A percentile compares a stretch with the other conserved stretches of the same genome.
Evolutionary conservation across 2,888 invertebrate species (phyloP).

Genomic region (Sussaba pulchella): DNA sequence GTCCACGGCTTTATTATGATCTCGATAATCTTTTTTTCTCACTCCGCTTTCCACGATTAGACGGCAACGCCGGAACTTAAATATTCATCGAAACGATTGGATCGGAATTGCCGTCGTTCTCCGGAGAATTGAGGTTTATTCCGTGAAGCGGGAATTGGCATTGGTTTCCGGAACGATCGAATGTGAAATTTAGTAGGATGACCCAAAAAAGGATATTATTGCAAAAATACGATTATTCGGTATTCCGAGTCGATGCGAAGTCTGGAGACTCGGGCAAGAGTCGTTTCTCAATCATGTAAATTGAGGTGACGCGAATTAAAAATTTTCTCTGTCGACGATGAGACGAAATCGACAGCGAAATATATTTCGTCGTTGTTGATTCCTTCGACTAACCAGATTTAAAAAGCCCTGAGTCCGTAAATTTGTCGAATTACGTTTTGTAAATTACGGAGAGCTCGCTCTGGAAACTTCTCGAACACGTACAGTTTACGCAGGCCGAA

Average conservation of each 20-base stretch:
- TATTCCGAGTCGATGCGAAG: background rate
- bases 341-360: too few relatives aligned
- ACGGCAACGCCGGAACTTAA: slow-evolving; percentile 44
- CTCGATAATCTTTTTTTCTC: slow-evolving; percentile 14
- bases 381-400: too few relatives aligned
- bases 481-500: slow-evolving; percentile 36
- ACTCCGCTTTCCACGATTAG: slow-evolving; percentile 12
- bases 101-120: slow-evolving; percentile 70
- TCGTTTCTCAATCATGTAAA: too few relatives aligned
- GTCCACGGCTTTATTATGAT: background rate
- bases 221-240: background rate
- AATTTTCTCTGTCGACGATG: too few relatives aligned
- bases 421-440: background rate
- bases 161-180: slow-evolving; percentile 73
- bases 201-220: too few relatives aligned
- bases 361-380: too few relatives aligned
- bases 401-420: background rate
- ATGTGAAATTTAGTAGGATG: slow-evolving; percentile 52
- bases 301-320: too few relatives aligned
- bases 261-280: too few relatives aligned
- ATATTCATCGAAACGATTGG: slow-evolving; percentile 67
- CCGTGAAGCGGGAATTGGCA: slow-evolving; percentile 50
- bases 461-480: background rate
- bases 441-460: background rate
- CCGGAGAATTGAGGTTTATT: slow-evolving; percentile 9